Evolutionary conservation across 1,140 invertebrate genomes (phyloP).

Genomic region (Cheumatopsyche charites): DNA sequence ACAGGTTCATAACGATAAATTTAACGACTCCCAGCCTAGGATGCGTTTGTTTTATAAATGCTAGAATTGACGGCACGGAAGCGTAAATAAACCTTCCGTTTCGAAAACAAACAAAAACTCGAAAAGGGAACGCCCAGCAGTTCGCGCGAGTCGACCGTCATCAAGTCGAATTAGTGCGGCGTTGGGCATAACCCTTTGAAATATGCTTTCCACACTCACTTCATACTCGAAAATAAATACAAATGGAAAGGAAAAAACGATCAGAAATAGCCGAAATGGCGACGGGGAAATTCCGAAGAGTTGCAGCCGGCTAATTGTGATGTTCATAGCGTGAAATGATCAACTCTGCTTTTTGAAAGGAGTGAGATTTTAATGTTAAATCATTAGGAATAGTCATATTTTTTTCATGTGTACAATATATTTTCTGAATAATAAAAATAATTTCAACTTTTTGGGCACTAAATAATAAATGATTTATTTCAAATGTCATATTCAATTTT

Average conservation of each 20-base stretch:
- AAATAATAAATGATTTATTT: too few relatives aligned
- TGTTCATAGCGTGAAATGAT: too few relatives aligned
- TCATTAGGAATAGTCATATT: too few relatives aligned
- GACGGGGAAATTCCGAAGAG: neutral
- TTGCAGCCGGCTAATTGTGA: slow-evolving; percentile 24
- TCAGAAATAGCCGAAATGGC: slow-evolving; percentile 8
- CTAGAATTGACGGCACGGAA: slow-evolving; percentile 5
- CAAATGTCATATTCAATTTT: too few relatives aligned
- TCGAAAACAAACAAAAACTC: slow-evolving; percentile 14
- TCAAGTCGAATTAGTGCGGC: slow-evolving; percentile 36
- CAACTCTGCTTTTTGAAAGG: too few relatives aligned
- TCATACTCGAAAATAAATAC: neutral
- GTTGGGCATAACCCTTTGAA: slow-evolving; percentile 34
- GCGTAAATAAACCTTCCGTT: slow-evolving; percentile 17
- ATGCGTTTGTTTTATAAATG: neutral
- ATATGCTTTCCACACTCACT: slow-evolving; percentile 30
- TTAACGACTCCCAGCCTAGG: neutral
- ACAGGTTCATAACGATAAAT: neutral
- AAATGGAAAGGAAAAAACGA: neutral
- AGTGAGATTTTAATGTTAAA: too few relatives aligned
- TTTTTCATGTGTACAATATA: too few relatives aligned
- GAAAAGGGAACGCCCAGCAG: neutral
- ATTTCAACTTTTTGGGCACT: too few relatives aligned
- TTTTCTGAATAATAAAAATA: too few relatives aligned
- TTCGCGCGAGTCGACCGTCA: slow-evolving; percentile 7